Percentiles rank a stretch among this genome's conserved stretches.
Conservation (phyloP, 2,888 invertebrate genomes). For the Ametastegia equiseti region DNA sequence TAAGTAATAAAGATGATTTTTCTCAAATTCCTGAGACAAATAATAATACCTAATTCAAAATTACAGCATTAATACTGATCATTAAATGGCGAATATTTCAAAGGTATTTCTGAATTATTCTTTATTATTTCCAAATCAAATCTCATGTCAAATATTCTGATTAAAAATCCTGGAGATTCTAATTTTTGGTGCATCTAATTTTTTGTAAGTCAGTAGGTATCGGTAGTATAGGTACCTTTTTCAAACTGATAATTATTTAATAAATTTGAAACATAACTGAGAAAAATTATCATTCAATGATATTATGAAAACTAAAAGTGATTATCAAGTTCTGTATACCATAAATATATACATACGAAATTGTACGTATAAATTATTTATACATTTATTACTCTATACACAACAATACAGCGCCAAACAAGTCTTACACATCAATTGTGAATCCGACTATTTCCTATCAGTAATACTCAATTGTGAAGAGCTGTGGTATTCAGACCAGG, state of each 20-base stretch:
- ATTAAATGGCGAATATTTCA: not conserved
- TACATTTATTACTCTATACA: constrained; percentile 30
- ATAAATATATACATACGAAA: constrained; percentile 7
- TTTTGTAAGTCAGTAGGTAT: not conserved
- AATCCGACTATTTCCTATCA: constrained; percentile 24
- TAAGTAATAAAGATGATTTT: not conserved
- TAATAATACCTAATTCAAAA: not conserved
- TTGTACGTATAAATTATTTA: constrained; percentile 26
- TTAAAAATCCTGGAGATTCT: not conserved
- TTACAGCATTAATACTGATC: not conserved
- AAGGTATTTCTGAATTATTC: not conserved
- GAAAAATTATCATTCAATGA: not conserved
- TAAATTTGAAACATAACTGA: constrained; percentile 14
- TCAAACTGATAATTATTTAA: not conserved
- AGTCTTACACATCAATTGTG: constrained; percentile 28
- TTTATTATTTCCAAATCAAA: not conserved
- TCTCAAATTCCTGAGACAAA: not conserved
- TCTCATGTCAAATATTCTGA: not conserved
- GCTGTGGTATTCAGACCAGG: constrained; percentile 87
- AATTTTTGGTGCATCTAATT: no score
- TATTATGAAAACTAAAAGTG: not conserved
- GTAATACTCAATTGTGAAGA: constrained; percentile 71
- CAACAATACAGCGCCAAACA: constrained; percentile 18
- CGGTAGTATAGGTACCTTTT: no score
- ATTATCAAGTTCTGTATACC: not conserved